phyloP scores from a whole-genome alignment of 2,797 vertebrate genomes.

The Anableps anableps region DNA sequence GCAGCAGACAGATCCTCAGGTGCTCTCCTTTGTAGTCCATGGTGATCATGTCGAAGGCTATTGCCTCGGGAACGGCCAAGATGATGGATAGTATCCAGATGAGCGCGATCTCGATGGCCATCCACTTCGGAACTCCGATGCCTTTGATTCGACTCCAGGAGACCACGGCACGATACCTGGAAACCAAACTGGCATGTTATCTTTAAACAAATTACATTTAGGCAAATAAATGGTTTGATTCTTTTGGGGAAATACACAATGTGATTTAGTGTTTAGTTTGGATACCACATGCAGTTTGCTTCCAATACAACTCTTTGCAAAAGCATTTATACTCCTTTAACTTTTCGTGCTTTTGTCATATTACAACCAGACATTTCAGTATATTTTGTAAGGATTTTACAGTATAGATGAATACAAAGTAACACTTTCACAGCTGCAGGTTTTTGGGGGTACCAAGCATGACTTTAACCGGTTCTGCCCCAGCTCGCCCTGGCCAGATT shows the following conservation, averaged over 20 bases:
- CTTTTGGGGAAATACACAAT: background rate
- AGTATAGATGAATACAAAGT: background rate
- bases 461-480: no score
- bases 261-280: constrained; percentile 2
- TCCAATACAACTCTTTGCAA: background rate
- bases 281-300: background rate
- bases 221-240: background rate
- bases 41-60: constrained; percentile 91
- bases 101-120: constrained; percentile 91
- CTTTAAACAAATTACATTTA: background rate
- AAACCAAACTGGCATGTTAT: background rate
- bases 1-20: constrained; percentile 89
- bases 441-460: background rate
- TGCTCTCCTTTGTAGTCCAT: constrained; percentile 89
- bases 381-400: background rate
- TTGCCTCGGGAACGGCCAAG: constrained; percentile 91
- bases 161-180: constrained; percentile 93
- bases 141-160: constrained; percentile 97
- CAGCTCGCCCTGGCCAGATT: no score
- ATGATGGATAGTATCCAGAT: constrained; percentile 94
- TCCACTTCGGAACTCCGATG: constrained; percentile 93
- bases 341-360: background rate
- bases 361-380: background rate
- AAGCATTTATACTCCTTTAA: background rate
- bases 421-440: background rate